Evolutionary conservation across 2,888 invertebrate species (phyloP).

Genomic region (Agrotis puta): DNA sequence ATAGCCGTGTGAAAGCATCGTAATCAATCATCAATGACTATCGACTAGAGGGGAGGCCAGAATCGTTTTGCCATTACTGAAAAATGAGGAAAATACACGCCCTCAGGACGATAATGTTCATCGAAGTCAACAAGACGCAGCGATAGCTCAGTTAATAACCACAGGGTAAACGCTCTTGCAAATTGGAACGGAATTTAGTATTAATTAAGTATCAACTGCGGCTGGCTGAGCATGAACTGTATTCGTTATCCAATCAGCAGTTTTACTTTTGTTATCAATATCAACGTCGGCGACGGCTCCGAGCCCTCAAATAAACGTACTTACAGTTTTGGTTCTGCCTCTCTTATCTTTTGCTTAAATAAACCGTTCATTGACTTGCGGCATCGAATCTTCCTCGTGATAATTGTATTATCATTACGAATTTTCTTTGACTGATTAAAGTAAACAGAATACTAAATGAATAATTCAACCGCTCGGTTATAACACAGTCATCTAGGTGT

Average conservation of each 20-base stretch:
- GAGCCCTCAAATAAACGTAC: conserved; percentile 52
- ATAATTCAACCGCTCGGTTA: conserved; percentile 24
- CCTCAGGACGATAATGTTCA: conserved; percentile 68
- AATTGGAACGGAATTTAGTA: conserved; percentile 61
- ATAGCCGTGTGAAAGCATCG: conserved; percentile 73
- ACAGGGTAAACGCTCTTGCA: conserved; percentile 57
- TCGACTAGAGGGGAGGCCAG: conserved; percentile 68
- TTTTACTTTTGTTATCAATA: conserved; percentile 55
- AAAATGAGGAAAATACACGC: conserved; percentile 72
- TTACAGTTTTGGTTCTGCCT: conserved; percentile 35
- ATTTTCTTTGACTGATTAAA: conserved; percentile 38
- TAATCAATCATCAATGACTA: conserved; percentile 80
- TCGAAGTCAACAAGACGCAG: conserved; percentile 62
- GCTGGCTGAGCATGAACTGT: conserved; percentile 36
- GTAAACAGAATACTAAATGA: conserved; percentile 29
- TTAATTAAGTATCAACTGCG: conserved; percentile 51
- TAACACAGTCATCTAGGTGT: conserved; percentile 14
- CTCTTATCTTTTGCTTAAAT: conserved; percentile 55
- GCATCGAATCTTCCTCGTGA: conserved; percentile 33
- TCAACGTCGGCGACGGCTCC: conserved; percentile 10
- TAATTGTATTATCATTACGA: conserved; percentile 49
- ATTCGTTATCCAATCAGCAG: conserved; percentile 49
- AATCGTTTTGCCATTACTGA: conserved; percentile 74
- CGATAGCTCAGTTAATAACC: conserved; percentile 57
- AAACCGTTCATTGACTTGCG: conserved; percentile 56